A percentile compares a stretch with the other conserved stretches of the same genome.
These are phyloP conservation scores for Thymelicus acteon DNA, from an alignment of 2,888 invertebrate genomes.

Conservation along the genomic window DNA sequence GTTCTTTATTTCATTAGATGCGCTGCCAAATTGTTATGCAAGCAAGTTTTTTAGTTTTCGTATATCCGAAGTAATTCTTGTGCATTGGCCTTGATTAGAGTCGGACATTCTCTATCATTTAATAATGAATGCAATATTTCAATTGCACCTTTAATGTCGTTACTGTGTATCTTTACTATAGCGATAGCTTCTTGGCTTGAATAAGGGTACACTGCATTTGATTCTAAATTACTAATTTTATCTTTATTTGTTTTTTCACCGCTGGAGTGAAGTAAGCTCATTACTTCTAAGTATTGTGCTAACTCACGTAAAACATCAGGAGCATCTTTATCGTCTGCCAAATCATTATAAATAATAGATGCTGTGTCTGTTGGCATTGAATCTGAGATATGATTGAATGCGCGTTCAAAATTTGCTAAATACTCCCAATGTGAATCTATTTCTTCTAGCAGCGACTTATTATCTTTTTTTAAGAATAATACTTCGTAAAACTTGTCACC, in stretches of 20 bases:
- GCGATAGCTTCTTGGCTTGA: constrained; percentile 9
- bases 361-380: constrained; percentile 10
- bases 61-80: constrained; percentile 6
- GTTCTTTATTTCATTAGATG: not conserved
- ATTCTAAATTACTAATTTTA: constrained; percentile 5
- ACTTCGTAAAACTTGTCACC: constrained; percentile 10
- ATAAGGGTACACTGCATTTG: constrained; percentile 3
- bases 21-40: constrained; percentile 4
- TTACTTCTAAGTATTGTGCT: constrained; percentile 9
- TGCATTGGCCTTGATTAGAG: constrained; percentile 3
- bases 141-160: constrained; percentile 5
- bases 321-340: constrained; percentile 9
- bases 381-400: constrained; percentile 10
- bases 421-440: constrained; percentile 8
- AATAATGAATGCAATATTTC: constrained; percentile 2
- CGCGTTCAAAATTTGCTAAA: constrained; percentile 10
- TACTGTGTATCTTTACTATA: constrained; percentile 9
- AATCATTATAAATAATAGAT: constrained; percentile 10
- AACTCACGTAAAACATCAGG: constrained; percentile 8
- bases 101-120: constrained; percentile 4
- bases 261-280: constrained; percentile 6
- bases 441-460: constrained; percentile 7
- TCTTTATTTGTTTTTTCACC: constrained; percentile 8
- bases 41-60: not conserved
- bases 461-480: constrained; percentile 10